phyloP scores from a whole-genome alignment of 2,797 vertebrate species.

The Pterois miles region DNA sequence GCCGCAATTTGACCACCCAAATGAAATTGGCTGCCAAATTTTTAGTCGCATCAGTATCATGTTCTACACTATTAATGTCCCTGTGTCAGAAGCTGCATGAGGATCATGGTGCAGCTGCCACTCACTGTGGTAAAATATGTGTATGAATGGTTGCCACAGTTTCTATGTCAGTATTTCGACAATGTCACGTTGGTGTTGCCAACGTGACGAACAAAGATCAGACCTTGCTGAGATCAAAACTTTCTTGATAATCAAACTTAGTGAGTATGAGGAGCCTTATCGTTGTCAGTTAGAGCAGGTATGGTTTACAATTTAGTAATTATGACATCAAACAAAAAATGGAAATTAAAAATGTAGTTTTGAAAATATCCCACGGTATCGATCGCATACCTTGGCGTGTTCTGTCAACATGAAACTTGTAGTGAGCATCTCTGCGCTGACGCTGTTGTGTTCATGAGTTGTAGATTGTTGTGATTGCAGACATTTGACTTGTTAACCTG shows the following conservation, averaged over 20 bases:
- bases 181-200: background rate
- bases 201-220: background rate
- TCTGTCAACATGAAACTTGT: background rate
- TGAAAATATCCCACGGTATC: background rate
- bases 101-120: background rate
- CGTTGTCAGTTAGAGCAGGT: background rate
- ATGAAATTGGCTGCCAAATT: too few species aligned
- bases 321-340: background rate
- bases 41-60: too few species aligned
- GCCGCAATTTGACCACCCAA: too few species aligned
- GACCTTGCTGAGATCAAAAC: background rate
- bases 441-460: background rate
- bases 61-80: too few species aligned
- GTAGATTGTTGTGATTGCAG: conserved; percentile 36
- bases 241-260: background rate
- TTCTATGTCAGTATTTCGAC: background rate
- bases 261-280: background rate
- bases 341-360: background rate
- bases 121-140: background rate
- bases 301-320: background rate
- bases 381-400: background rate
- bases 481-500: conserved; percentile 57
- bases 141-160: background rate
- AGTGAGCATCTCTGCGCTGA: background rate
- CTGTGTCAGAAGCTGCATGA: rapidly evolving